Percentiles rank a stretch among this genome's conserved stretches.
Evolutionary conservation across 2,113 vertebrate species (phyloP).

Genomic region (Sinocyclocheilus grahami): DNA sequence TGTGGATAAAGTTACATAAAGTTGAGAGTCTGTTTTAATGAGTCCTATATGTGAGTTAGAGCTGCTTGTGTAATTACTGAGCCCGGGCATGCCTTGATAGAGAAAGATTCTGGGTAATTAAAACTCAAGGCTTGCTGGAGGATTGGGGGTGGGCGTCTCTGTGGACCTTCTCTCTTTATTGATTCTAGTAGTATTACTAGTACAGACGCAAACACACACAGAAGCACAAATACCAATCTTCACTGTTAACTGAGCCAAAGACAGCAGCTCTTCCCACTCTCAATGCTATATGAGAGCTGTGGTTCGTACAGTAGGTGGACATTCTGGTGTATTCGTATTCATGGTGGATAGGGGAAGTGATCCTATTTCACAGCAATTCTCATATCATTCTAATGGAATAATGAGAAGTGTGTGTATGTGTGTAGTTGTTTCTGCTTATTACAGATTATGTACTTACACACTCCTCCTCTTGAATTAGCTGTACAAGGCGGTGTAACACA

Average conservation of each 20-base stretch:
- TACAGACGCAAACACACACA: conserved; percentile 20
- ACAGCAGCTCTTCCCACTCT: conserved; percentile 16
- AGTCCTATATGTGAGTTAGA: conserved; percentile 33
- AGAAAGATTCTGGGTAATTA: conserved; percentile 58
- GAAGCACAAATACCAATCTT: conserved; percentile 3
- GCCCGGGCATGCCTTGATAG: conserved; percentile 14
- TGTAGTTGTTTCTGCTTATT: conserved; percentile 18
- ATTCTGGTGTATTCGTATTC: not conserved
- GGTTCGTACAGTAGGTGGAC: not conserved
- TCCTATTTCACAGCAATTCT: not conserved
- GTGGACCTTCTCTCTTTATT: conserved; percentile 42
- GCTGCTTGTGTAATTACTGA: conserved; percentile 59
- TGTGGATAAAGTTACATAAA: conserved; percentile 12
- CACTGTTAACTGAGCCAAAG: not conserved
- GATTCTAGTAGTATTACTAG: conserved; percentile 18
- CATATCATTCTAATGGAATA: not conserved
- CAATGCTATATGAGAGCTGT: not conserved
- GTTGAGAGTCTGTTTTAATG: conserved; percentile 49
- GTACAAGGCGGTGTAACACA: conserved; percentile 88
- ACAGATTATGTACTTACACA: conserved; percentile 81
- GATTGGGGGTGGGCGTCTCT: conserved; percentile 20
- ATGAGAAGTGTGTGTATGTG: conserved; percentile 3
- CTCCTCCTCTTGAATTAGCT: conserved; percentile 93
- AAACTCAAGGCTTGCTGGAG: conserved; percentile 39
- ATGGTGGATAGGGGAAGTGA: not conserved